Base-by-base conservation (phyloP, 2,888 invertebrate species). In the Ceriagrion tenellum region DNA sequence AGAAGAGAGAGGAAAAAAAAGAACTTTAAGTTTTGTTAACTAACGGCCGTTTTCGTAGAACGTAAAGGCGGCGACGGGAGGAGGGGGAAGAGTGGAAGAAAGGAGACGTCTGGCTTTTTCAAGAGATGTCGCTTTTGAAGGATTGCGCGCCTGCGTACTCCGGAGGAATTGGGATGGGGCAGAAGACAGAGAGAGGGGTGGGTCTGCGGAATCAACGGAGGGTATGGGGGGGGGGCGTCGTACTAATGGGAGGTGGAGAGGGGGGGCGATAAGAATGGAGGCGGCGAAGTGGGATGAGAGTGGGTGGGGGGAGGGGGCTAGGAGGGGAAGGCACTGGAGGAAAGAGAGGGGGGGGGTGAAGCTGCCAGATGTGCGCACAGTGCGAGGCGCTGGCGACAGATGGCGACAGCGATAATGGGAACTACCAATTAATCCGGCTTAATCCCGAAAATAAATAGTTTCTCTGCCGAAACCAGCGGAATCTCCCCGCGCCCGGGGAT, bases 401-500 rank as follows among this genome's bases (percentile, higher is more conserved):
- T 91, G 91, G 91, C 81, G 63, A 63, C 91, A 81, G 35, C 81
- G 81, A 81, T 81, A 81, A 81, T 81, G 35, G 81, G 63, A 56
- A 91, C 91, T n/a, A 63, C 63, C 63, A 91, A 91, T 91, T 91
- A 40, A 26, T 91, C 91, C 63, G 10, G 26, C 63, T 91, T 69
- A 63, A 55, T 35, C 59, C 35, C 40, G 40, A 91, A 91, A 91
- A 90, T 56, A 90, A 90, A 56, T 59, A 35, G 81, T 35, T 30
- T 59, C 30, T 35, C 30, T n/a, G 35, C 81, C 81, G 81, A 81
- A 81, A 35, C 26, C 81, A 35, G 35, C 12, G 81, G 81, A 81
- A 81, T 81, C 81, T 81, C 35, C 18, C 8, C 81, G 30, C 35
- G 30, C 13, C 0, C 81, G 3, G 69, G n/a, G 69, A 47, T 8